A percentile compares a stretch with the other conserved stretches of the same genome.
Evolutionary conservation across 2,888 invertebrate species (phyloP).

Genomic region (Periphyllus acericola): DNA sequence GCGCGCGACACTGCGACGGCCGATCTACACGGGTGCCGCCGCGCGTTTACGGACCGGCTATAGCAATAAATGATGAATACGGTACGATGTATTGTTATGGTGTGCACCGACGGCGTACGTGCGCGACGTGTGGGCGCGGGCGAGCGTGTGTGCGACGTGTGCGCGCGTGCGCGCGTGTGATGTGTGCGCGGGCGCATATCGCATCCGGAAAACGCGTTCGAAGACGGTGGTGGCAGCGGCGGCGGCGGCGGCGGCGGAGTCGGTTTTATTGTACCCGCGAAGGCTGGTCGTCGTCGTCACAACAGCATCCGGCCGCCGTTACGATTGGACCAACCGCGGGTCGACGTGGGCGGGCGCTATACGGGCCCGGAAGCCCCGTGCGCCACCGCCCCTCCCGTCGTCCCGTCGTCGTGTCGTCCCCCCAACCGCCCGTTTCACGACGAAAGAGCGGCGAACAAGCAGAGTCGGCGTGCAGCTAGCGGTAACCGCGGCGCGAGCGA

Average conservation of each 20-base stretch:
- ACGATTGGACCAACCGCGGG: constrained; percentile 56
- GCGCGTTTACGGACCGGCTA: background rate
- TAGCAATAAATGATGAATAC: background rate
- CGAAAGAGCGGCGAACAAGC: background rate
- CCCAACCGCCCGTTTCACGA: background rate
- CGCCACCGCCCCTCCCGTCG: background rate
- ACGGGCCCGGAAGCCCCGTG: background rate
- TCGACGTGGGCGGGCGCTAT: constrained; percentile 37
- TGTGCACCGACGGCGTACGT: background rate
- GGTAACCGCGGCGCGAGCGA: background rate
- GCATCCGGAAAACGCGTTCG: background rate
- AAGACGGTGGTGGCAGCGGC: constrained; percentile 52
- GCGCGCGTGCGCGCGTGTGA: background rate
- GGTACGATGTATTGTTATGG: background rate
- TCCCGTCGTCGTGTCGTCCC: background rate
- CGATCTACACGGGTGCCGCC: background rate
- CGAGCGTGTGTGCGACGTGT: background rate
- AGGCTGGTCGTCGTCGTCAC: constrained; percentile 4
- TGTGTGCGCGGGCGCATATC: background rate
- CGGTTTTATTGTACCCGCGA: background rate
- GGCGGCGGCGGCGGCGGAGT: constrained; percentile 40
- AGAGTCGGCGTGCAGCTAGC: too few relatives aligned
- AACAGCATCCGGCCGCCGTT: constrained; percentile 50
- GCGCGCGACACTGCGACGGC: too few relatives aligned
- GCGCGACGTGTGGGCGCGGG: constrained; percentile 36